These are phyloP conservation scores for Hydrocynus forskahlii DNA, from an alignment of 2,797 vertebrate species.

Conservation along the genomic window DNA sequence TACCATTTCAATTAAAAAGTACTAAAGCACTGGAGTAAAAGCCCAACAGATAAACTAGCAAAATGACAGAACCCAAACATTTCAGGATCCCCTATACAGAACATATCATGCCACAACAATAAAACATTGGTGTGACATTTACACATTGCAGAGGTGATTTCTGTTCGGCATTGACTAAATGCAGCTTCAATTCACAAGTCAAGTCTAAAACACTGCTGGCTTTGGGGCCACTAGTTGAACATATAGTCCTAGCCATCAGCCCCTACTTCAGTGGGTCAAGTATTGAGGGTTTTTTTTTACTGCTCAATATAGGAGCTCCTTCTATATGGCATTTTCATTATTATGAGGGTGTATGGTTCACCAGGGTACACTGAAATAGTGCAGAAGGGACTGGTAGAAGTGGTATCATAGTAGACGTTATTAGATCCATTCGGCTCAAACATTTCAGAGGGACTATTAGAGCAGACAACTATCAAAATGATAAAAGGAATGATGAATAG, in stretches of 20 bases:
- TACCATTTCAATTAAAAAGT: neutral
- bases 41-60: neutral
- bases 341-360: neutral
- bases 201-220: slow-evolving; percentile 8
- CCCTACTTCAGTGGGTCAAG: neutral
- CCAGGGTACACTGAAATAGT: slow-evolving; percentile 10
- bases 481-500: neutral
- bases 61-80: neutral
- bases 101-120: neutral
- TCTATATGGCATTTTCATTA: slow-evolving; percentile 20
- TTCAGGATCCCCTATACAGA: neutral
- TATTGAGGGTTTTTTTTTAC: slow-evolving; percentile 36
- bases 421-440: neutral
- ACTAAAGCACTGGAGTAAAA: neutral
- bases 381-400: neutral
- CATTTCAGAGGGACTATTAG: neutral
- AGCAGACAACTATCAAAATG: neutral
- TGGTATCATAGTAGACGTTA: neutral
- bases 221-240: slow-evolving; percentile 5
- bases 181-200: neutral
- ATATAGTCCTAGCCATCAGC: slow-evolving; percentile 5
- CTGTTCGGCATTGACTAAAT: slow-evolving; percentile 13
- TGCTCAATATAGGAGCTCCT: slow-evolving; percentile 8
- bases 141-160: neutral
- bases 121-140: neutral